Evolutionary conservation across 2,113 vertebrate genomes (phyloP), one percentile per base, ranked within the genome.

Genomic region (Rafetus swinhoei): DNA sequence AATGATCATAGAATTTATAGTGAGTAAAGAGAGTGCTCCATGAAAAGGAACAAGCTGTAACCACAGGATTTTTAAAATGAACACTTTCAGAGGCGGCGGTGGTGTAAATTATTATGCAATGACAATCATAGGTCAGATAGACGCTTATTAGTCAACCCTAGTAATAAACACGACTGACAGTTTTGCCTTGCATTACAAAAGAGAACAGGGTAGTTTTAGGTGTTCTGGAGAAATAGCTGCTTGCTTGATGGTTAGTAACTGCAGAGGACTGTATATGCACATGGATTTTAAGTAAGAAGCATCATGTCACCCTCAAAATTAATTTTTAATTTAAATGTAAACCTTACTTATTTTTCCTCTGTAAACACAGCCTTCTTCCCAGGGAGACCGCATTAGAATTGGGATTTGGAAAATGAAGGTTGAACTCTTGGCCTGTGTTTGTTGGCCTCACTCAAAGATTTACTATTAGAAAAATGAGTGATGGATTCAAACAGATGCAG

Each of bases 81-180:
- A 85, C 88, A 86, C 29, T 91, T 95, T 15, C 53, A 56, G 25
- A 92, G 22, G 24, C 45, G 22, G 24, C 45, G 5, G 45, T 8
- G 22, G 79, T 93, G 92, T 9, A 84, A 82, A 92, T 93, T 91
- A 69, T 90, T 90, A 95, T 56, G 53, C 54, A 90, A 85, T 84
- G 57, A 27, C 53, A 92, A 85, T 35, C 87, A 57, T 86, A 91
- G 86, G 90, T 91, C 77, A 94, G 45, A 86, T 86, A 60, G 39
- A 79, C 95, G 13, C 62, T 87, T 69, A 39, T 88, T 92, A 93
- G 72, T 91, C 85, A 95, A 18, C 72, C 3, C 5, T 74, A 72
- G 39, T 57, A 92, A 91, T 94, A 95, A 96, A 94, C 74, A 60
- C 92, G 91, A 94, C 50, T 90, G 85, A 59, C 60, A 87, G 4